These are phyloP conservation scores for Seriola quinqueradiata DNA, from an alignment of 2,113 vertebrate genomes.

Conservation along the genomic window DNA sequence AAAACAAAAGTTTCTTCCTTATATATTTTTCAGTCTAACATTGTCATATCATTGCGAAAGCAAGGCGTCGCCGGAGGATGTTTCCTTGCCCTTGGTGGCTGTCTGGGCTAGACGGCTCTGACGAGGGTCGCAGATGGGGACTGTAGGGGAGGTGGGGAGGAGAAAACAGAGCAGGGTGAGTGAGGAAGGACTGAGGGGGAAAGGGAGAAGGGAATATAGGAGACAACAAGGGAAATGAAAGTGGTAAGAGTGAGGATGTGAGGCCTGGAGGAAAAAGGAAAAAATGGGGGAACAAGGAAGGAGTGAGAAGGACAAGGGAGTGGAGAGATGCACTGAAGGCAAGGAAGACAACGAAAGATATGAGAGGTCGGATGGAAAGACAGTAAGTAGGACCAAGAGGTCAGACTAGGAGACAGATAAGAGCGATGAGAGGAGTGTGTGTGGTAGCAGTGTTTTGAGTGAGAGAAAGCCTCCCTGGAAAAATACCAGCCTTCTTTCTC, in stretches of 20 bases:
- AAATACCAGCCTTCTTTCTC: slow-evolving; percentile 59
- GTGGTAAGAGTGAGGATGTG: slow-evolving; percentile 25
- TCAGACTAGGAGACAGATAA: background rate
- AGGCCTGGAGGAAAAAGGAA: slow-evolving; percentile 12
- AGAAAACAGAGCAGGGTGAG: slow-evolving; percentile 12
- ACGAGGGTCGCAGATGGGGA: slow-evolving; percentile 54
- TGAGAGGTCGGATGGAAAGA: slow-evolving; percentile 4
- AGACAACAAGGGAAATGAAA: slow-evolving; percentile 15
- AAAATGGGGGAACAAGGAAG: background rate
- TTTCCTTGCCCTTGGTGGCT: slow-evolving; percentile 65
- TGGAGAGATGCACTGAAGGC: background rate
- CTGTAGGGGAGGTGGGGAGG: slow-evolving; percentile 23
- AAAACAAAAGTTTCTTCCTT: background rate
- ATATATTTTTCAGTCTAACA: slow-evolving; percentile 3
- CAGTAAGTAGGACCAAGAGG: background rate
- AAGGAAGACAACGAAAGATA: background rate
- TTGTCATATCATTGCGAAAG: slow-evolving; percentile 44
- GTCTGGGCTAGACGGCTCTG: slow-evolving; percentile 46
- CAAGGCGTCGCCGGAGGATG: slow-evolving; percentile 44
- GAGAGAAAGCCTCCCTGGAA: slow-evolving; percentile 48
- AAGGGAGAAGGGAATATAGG: background rate
- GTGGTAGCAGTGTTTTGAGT: background rate
- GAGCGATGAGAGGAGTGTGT: slow-evolving; percentile 5
- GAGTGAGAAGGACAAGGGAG: background rate
- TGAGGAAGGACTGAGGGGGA: slow-evolving; percentile 12